Percentiles rank a stretch among this genome's conserved stretches.
Evolutionary conservation across 2,113 vertebrate species (phyloP).

Genomic region (Vulpes vulpes): DNA sequence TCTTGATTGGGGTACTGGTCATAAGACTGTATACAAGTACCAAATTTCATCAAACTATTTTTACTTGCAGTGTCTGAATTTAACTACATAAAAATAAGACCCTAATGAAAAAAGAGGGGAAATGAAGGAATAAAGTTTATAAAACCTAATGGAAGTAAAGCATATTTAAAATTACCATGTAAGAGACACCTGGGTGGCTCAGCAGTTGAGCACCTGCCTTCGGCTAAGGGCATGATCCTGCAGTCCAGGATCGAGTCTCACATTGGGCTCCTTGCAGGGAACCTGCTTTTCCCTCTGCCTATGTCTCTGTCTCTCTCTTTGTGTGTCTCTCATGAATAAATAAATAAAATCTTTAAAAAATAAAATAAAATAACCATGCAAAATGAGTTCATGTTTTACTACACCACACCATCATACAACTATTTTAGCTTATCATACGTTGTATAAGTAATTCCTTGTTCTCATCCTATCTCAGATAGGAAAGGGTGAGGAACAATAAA

Average conservation of each 20-base stretch:
- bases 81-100: background rate
- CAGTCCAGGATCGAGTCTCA: no score
- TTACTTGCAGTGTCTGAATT: background rate
- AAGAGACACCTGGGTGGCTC: no score
- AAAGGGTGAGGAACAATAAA: background rate
- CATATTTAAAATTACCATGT: background rate
- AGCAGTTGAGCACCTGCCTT: no score
- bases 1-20: background rate
- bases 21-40: background rate
- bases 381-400: slow-evolving; percentile 36
- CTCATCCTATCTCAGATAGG: background rate
- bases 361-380: background rate
- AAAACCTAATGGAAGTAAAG: slow-evolving; percentile 31
- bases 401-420: background rate
- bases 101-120: background rate
- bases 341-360: no score
- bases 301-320: no score
- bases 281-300: no score
- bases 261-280: no score
- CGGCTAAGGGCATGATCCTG: no score
- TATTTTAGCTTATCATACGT: background rate
- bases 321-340: no score
- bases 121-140: background rate
- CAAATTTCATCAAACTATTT: background rate
- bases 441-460: background rate